These are phyloP conservation scores for Pyrocoelia pectoralis DNA, from an alignment of 2,888 invertebrate species.

Conservation along the genomic window DNA sequence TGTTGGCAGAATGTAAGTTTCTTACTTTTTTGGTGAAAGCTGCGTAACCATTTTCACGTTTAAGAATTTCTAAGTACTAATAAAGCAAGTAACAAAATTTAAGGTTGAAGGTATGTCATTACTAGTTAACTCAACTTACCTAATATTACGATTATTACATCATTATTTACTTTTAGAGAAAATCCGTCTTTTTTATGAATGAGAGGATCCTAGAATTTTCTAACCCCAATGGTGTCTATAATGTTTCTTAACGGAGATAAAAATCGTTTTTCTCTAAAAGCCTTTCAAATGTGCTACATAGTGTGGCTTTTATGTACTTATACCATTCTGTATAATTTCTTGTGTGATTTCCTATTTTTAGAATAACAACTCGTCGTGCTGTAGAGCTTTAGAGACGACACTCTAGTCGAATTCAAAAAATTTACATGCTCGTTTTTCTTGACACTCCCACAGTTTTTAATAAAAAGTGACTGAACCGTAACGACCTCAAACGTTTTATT, in stretches of 20 bases:
- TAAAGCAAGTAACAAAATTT: not conserved
- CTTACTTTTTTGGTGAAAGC: conserved; percentile 21
- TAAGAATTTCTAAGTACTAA: not conserved
- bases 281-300: not conserved
- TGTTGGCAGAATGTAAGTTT: conserved; percentile 25
- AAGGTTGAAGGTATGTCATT: not conserved
- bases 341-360: not conserved
- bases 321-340: not conserved
- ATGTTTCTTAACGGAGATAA: not conserved
- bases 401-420: too few relatives aligned
- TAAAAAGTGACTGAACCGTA: too few relatives aligned
- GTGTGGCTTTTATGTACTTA: not conserved
- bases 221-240: not conserved
- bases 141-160: not conserved
- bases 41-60: conserved; percentile 9
- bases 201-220: too few relatives aligned
- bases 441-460: too few relatives aligned
- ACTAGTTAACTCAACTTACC: not conserved
- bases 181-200: not conserved
- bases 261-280: conserved; percentile 1
- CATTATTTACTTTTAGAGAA: not conserved
- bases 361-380: too few relatives aligned
- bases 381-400: too few relatives aligned
- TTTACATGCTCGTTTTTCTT: too few relatives aligned
- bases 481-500: too few relatives aligned